phyloP scores from a whole-genome alignment of 2,797 vertebrate genomes.

The Macropodus opercularis region DNA sequence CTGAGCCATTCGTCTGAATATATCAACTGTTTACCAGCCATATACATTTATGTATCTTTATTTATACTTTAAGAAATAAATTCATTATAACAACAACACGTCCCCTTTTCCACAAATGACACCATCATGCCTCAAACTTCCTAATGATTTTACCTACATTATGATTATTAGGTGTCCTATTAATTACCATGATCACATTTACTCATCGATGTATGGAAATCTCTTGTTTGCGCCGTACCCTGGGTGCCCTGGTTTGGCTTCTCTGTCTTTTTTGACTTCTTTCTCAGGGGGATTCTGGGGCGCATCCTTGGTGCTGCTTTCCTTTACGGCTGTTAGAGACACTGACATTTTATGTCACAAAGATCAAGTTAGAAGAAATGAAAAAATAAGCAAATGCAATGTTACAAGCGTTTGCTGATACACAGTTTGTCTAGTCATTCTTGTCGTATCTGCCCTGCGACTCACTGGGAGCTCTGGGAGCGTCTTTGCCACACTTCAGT shows the following conservation, averaged over 20 bases:
- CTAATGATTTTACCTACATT: background rate
- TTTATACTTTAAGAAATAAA: too few species aligned
- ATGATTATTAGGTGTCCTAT: background rate
- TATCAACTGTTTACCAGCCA: too few species aligned
- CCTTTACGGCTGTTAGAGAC: constrained; percentile 54
- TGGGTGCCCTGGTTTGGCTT: constrained; percentile 23
- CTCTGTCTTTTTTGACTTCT: constrained; percentile 48
- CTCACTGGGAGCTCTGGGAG: constrained; percentile 78
- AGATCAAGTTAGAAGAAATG: background rate
- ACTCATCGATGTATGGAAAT: constrained; percentile 77
- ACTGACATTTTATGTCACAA: constrained; percentile 34
- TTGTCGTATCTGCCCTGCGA: constrained; percentile 1
- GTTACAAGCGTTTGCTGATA: background rate
- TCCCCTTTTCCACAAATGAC: background rate
- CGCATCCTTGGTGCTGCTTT: constrained; percentile 24
- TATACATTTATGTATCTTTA: too few species aligned
- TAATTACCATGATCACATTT: constrained; percentile 8
- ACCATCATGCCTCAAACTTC: constrained; percentile 7
- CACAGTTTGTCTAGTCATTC: background rate
- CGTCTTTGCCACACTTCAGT: constrained; percentile 79
- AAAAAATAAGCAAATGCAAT: background rate
- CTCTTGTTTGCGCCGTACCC: constrained; percentile 68
- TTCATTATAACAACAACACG: too few species aligned
- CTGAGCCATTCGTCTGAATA: too few species aligned
- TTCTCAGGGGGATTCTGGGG: constrained; percentile 49